Base-by-base conservation (phyloP, 2,888 invertebrate species). In the Tortricodes alternella region DNA sequence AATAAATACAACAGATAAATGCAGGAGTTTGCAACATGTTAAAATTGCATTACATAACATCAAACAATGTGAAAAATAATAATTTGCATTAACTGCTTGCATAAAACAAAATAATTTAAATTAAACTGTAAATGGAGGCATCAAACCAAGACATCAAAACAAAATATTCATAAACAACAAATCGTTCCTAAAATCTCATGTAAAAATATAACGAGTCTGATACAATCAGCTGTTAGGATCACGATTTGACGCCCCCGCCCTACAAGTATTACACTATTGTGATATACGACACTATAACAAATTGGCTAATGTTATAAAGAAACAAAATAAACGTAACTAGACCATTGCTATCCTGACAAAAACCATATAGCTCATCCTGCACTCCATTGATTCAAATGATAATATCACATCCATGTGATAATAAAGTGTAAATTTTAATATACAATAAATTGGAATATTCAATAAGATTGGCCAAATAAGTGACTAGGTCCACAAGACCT, bases 1-100 rank as follows among this genome's bases (percentile, higher is more conserved):
- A 92, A 93, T 91, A 93, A 92, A 92, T 92, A 91, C 91, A 92
- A 91, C 91, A 91, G 91, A 92, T 92, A 93, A 93, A 93, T 93
- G 93, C 93, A 92, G 91, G 92, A 91, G 89, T 91, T 92, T 92
- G 92, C 92, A 92, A 89, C 85, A 85, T 89, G 89, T 86, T 85
- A 89, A 86, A 86, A 88, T 89, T 91, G 91, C 91, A 90, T 89
- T 91, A 90, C 86, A 91, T 91, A 90, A 90, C 90, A 91, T 91
- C 89, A 87, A 89, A 89, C 89, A 89, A 91, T 90, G 89, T 90
- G 91, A 89, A 90, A 90, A 73, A 86, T 82, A 85, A 78, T 50
- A 84, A 89, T 80, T 89, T 90, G 90, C 90, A 90, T 90, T 84
- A 89, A 89, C 89, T 81, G 91, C 87, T 89, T 89, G 89, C 89